Evolutionary conservation across 1,140 invertebrate species (phyloP).

Genomic region (Streblospio benedicti): DNA sequence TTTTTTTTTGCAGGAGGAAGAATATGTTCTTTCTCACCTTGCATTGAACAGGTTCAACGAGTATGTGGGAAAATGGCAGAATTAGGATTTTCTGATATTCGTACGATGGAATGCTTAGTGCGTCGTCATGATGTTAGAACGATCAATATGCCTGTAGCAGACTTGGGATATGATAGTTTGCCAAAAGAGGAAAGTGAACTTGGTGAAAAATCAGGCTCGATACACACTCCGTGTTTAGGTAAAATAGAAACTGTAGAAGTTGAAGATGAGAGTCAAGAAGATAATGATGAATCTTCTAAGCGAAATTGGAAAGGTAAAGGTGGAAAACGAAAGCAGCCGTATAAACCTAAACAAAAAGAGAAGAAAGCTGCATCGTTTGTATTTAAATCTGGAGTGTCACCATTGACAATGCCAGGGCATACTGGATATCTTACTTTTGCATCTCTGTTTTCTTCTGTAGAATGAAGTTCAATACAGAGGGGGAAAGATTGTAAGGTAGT

Average conservation of each 20-base stretch:
- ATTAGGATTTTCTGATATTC: conserved; percentile 70
- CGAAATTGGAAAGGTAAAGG: background rate
- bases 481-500: too few relatives aligned
- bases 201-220: background rate
- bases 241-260: conserved; percentile 3
- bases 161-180: conserved; percentile 23
- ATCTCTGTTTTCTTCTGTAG: conserved; percentile 50
- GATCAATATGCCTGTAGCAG: conserved; percentile 56
- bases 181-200: too few relatives aligned
- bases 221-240: background rate
- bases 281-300: background rate
- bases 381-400: conserved; percentile 61
- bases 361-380: conserved; percentile 5
- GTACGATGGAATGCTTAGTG: conserved; percentile 80
- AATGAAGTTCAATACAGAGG: too few relatives aligned
- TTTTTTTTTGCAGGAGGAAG: conserved; percentile 63
- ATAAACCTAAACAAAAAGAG: background rate
- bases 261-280: conserved; percentile 1
- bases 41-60: conserved; percentile 93
- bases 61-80: conserved; percentile 63
- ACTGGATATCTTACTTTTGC: conserved; percentile 91
- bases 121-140: conserved; percentile 69
- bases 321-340: background rate
- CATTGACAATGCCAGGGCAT: conserved; percentile 69
- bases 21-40: conserved; percentile 93